These are phyloP conservation scores for Pampus argenteus DNA, from an alignment of 2,797 vertebrate genomes.

Conservation along the genomic window DNA sequence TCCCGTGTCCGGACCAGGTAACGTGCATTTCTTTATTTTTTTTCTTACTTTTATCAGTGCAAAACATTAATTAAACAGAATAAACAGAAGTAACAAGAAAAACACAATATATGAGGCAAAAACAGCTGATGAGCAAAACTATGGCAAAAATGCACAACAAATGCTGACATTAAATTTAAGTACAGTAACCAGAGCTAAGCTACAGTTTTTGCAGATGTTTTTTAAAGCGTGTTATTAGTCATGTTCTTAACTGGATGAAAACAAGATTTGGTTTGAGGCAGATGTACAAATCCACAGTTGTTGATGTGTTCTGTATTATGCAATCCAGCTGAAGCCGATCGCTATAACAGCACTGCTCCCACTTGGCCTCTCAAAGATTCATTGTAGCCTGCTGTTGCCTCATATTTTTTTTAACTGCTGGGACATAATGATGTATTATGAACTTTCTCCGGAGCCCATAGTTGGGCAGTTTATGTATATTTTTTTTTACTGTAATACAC, in stretches of 20 bases:
- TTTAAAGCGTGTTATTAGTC: slow-evolving; percentile 26
- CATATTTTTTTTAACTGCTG: slow-evolving; percentile 33
- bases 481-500: slow-evolving; percentile 6
- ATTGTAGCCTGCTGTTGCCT: slow-evolving; percentile 36
- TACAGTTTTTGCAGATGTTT: slow-evolving; percentile 18
- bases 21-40: background rate
- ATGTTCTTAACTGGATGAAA: slow-evolving; percentile 28
- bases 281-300: slow-evolving; percentile 53
- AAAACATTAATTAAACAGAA: background rate
- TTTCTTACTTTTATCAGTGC: background rate
- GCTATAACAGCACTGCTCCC: slow-evolving; percentile 39
- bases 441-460: slow-evolving; percentile 9
- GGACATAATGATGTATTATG: slow-evolving; percentile 24
- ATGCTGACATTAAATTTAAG: background rate
- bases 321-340: slow-evolving; percentile 48
- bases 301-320: slow-evolving; percentile 52
- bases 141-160: background rate
- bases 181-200: background rate
- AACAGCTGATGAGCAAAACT: background rate
- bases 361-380: slow-evolving; percentile 44
- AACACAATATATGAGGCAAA: background rate
- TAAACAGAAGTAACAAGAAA: background rate
- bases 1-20: slow-evolving; percentile 97
- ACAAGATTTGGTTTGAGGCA: slow-evolving; percentile 34
- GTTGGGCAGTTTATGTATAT: background rate